Conservation (phyloP, 1,140 invertebrate genomes). For the Euglossa dilemma region DNA sequence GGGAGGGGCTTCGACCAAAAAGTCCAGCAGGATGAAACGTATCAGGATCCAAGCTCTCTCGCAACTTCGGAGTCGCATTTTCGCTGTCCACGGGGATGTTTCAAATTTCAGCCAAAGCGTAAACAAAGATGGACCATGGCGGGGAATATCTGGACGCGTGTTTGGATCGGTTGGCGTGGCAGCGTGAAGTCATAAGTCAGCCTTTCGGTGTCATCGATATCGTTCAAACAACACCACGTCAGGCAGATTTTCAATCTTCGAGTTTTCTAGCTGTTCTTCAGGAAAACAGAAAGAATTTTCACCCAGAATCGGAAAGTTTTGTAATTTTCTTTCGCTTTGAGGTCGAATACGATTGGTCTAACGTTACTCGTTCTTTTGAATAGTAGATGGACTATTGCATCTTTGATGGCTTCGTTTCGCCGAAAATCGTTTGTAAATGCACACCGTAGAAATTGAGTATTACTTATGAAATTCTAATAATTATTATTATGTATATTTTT, state of each 20-base stretch:
- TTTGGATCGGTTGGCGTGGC: conserved; percentile 45
- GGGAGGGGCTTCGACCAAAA: neutral
- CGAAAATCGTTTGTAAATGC: too few relatives aligned
- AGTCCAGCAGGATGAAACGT: neutral
- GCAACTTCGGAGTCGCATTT: neutral
- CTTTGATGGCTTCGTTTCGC: too few relatives aligned
- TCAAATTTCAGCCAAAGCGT: conserved; percentile 52
- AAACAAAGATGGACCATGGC: conserved; percentile 52
- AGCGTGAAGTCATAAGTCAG: conserved; percentile 61
- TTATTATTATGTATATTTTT: too few relatives aligned
- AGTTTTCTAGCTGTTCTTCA: neutral
- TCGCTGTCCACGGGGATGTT: conserved; percentile 40
- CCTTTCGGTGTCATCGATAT: conserved; percentile 43
- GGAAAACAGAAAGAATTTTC: neutral
- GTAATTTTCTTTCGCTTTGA: neutral
- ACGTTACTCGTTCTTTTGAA: neutral
- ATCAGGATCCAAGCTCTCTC: neutral
- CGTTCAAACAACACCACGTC: conserved; percentile 30
- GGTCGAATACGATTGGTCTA: neutral
- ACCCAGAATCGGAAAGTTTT: neutral
- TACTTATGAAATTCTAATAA: too few relatives aligned
- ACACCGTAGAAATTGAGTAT: too few relatives aligned
- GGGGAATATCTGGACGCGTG: conserved; percentile 28
- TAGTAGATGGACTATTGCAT: too few relatives aligned
- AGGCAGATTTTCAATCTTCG: conserved; percentile 32